Evolutionary conservation across 2,888 invertebrate species (phyloP).

Genomic region (Dasysyrphus tricinctus): DNA sequence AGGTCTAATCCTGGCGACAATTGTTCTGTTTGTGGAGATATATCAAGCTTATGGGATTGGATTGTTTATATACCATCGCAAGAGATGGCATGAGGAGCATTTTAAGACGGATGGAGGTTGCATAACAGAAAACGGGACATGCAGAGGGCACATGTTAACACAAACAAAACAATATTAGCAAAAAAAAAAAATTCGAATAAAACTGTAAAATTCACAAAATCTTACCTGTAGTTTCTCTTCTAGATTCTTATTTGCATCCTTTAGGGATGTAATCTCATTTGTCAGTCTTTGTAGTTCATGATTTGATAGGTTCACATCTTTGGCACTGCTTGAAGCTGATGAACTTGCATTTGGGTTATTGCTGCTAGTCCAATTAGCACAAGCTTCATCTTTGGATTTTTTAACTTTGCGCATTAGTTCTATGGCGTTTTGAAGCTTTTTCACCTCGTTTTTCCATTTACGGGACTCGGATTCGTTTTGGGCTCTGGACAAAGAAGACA

Average conservation of each 20-base stretch:
- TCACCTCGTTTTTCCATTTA: conserved; percentile 86
- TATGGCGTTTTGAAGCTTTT: conserved; percentile 85
- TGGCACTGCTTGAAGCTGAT: conserved; percentile 52
- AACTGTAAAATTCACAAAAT: conserved; percentile 10
- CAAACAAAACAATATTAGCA: conserved; percentile 23
- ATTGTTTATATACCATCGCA: conserved; percentile 58
- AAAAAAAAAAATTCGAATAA: neutral
- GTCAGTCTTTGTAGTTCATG: conserved; percentile 83
- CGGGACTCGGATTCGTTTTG: conserved; percentile 86
- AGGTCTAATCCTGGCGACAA: conserved; percentile 77
- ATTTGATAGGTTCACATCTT: conserved; percentile 77
- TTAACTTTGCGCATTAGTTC: conserved; percentile 82
- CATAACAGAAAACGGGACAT: conserved; percentile 39
- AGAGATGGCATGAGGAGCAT: conserved; percentile 38
- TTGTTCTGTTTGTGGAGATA: conserved; percentile 78
- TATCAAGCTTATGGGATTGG: conserved; percentile 56
- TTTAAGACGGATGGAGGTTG: conserved; percentile 16
- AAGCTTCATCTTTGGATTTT: conserved; percentile 77
- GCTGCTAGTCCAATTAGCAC: conserved; percentile 58
- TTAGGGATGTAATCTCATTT: conserved; percentile 86
- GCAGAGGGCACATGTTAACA: conserved; percentile 19
- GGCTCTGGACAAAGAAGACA: conserved; percentile 80
- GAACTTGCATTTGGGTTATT: conserved; percentile 16
- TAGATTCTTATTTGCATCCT: conserved; percentile 86
- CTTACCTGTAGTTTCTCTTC: conserved; percentile 88